Evolutionary conservation across 2,797 vertebrate species (phyloP).

Genomic region (Streptopelia turtur): DNA sequence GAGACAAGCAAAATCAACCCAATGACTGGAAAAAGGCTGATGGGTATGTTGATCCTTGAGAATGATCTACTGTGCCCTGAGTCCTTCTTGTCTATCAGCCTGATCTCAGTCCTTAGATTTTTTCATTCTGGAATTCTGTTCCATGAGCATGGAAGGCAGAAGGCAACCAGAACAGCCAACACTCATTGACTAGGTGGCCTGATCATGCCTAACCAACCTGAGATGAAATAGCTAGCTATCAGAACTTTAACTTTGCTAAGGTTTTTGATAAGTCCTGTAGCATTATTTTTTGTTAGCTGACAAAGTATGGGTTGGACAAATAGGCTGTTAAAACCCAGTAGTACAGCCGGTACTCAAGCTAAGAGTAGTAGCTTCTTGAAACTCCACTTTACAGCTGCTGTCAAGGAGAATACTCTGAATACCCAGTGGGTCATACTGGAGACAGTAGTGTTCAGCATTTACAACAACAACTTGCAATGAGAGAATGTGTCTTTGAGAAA

Average conservation of each 20-base stretch:
- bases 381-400: neutral
- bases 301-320: neutral
- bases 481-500: neutral
- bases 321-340: neutral
- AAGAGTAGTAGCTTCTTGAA: neutral
- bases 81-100: neutral
- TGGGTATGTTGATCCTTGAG: neutral
- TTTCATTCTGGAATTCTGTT: neutral
- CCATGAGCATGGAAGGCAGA: neutral
- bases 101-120: neutral
- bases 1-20: neutral
- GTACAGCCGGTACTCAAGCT: neutral
- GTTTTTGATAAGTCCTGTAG: neutral
- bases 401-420: neutral
- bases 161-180: neutral
- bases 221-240: neutral
- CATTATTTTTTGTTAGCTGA: neutral
- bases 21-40: neutral
- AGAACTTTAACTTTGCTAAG: neutral
- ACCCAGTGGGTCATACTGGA: neutral
- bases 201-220: neutral
- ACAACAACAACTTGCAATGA: neutral
- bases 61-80: neutral
- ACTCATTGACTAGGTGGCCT: neutral
- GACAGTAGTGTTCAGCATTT: neutral